Base-by-base conservation (phyloP, 2,113 vertebrate genomes). In the Albula glossodonta region DNA sequence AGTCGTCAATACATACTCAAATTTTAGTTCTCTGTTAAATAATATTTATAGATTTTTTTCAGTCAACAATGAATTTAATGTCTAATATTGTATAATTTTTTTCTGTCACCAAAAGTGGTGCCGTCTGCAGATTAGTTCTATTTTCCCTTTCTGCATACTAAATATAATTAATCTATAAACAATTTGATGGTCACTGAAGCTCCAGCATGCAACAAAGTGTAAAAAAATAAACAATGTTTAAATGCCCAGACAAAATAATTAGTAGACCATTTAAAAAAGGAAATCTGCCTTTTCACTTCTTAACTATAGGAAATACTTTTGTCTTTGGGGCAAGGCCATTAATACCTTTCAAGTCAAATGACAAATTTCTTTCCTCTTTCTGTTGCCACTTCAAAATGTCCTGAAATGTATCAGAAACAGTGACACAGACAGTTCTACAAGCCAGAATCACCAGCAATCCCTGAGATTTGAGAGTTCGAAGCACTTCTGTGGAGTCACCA, bases 201-300 rank as follows among this genome's bases (percentile, higher is more conserved):
- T 93, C 88, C 93, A 89, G 86, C 94, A 94, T 93, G 91, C 92
- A 93, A 91, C 81, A 88, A 82, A 89, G 85, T 57, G 77, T 70
- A 79, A 83, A 82, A 90, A 92, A 92, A 91, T 91, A 90, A 91
- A 93, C 87, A 91, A 88, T 92, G 88, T 90, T 84, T 85, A 83
- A 87, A 89, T 86, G 77, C 87, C 90, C 87, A 51, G 84, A 90
- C 83, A 70, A 82, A 60, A 60, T 86, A 53, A 60, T 86, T 50
- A 88, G 84, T 50, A 80, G 15, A 50, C 15, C 17, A 11, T 51
- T 50, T 50, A 13, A 22, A 80, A 80, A 19, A 2, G 15, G 13
- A 22, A 15, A 41, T 86, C 82, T 88, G 91, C 92, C 91, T 91
- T 93, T 90, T 88, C 53, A 15, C 87, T 87, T 92, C 85, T 89